Conservation (phyloP, 2,797 vertebrate genomes). For the Chrysocyon brachyurus region DNA sequence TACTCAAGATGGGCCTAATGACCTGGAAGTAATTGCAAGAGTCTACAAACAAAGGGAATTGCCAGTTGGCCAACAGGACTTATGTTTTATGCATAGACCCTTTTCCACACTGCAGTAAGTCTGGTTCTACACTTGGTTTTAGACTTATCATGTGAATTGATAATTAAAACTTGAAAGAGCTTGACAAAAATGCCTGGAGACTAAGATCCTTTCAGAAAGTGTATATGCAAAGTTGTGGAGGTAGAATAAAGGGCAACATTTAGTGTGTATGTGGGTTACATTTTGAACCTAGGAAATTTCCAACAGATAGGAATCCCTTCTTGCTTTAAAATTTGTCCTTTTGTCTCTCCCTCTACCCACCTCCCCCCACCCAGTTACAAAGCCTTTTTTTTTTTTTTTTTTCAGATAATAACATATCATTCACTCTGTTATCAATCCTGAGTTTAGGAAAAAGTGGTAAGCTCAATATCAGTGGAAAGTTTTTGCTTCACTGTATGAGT, state of each 20-base stretch:
- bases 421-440: background rate
- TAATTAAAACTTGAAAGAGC: conserved; percentile 84
- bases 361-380: background rate
- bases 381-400: background rate
- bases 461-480: background rate
- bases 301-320: background rate
- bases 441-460: background rate
- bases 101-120: conserved; percentile 84
- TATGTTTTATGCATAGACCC: conserved; percentile 84
- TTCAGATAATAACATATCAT: background rate
- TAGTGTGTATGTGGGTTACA: background rate
- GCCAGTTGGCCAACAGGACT: conserved; percentile 81
- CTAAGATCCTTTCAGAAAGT: conserved; percentile 67
- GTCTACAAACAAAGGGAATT: conserved; percentile 86
- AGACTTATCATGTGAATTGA: conserved; percentile 81
- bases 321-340: background rate
- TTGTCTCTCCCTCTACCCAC: background rate
- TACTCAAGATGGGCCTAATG: conserved; percentile 86
- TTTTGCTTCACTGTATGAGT: background rate
- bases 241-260: background rate
- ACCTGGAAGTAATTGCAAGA: conserved; percentile 88
- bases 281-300: background rate
- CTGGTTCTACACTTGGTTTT: conserved; percentile 83
- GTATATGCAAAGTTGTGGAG: background rate
- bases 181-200: conserved; percentile 75